Conservation (phyloP, 2,888 invertebrate genomes). For the Agrotis exclamationis region DNA sequence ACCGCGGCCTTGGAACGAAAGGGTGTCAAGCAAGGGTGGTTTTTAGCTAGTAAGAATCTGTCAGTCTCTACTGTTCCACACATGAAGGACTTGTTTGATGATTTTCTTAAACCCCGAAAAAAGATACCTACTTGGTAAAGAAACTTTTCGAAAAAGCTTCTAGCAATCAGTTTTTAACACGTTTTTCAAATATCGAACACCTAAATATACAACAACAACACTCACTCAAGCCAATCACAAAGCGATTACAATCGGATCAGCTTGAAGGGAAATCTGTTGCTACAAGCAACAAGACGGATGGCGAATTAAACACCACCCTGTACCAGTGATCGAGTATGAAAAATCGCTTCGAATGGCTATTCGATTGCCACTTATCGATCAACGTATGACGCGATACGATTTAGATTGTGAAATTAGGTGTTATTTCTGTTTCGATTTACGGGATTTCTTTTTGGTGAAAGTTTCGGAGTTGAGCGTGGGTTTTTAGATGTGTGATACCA, state of each 20-base stretch:
- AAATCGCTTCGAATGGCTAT: constrained; percentile 84
- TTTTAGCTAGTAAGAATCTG: too few relatives aligned
- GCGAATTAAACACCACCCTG: constrained; percentile 83
- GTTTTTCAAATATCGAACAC: not conserved
- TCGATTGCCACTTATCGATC: constrained; percentile 76
- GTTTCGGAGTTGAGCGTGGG: not conserved
- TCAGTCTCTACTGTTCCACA: too few relatives aligned
- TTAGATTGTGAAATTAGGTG: constrained; percentile 60
- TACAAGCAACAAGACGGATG: constrained; percentile 86
- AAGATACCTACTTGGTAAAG: too few relatives aligned
- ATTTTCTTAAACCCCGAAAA: too few relatives aligned
- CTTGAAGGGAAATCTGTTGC: constrained; percentile 75
- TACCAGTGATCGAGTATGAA: constrained; percentile 88
- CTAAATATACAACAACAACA: constrained; percentile 24
- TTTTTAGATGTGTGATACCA: not conserved
- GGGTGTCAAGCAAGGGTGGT: too few relatives aligned
- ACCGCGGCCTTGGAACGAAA: too few relatives aligned
- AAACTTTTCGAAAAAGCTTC: not conserved
- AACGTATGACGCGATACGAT: constrained; percentile 69
- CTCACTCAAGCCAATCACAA: constrained; percentile 47
- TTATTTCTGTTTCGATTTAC: constrained; percentile 45
- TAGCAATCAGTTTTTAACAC: not conserved
- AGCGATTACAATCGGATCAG: constrained; percentile 65
- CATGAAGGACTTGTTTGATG: too few relatives aligned
- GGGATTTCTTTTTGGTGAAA: not conserved